These are phyloP conservation scores for Aethes cnicana DNA, from an alignment of 2,888 invertebrate species.

Conservation along the genomic window DNA sequence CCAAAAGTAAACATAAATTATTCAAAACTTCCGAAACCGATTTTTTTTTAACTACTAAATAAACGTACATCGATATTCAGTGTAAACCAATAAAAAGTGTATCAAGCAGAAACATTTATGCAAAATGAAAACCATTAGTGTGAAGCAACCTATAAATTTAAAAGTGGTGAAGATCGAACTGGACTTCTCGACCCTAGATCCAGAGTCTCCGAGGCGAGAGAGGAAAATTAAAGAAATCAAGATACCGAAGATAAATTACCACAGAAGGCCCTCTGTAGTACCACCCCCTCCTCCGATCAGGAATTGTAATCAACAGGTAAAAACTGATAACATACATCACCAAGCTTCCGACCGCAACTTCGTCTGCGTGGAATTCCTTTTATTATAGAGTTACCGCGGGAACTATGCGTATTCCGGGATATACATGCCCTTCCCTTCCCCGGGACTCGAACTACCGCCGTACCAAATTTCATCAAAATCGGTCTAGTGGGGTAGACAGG, in stretches of 20 bases:
- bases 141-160: conserved; percentile 67
- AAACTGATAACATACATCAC: conserved; percentile 34
- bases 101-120: neutral
- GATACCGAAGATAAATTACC: conserved; percentile 51
- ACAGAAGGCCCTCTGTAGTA: conserved; percentile 48
- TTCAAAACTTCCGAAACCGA: neutral
- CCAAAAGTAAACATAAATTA: neutral
- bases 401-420: too few species aligned
- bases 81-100: too few species aligned
- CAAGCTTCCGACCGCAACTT: too few species aligned
- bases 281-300: conserved; percentile 58
- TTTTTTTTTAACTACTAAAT: too few species aligned
- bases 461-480: too few species aligned
- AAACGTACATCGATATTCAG: too few species aligned
- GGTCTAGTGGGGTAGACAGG: too few species aligned
- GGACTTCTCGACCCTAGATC: conserved; percentile 56
- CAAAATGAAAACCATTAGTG: conserved; percentile 66
- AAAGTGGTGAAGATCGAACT: conserved; percentile 71
- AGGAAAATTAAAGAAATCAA: conserved; percentile 57
- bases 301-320: conserved; percentile 51
- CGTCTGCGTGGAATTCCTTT: too few species aligned
- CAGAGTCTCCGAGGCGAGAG: conserved; percentile 42
- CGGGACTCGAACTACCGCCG: too few species aligned
- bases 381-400: too few species aligned
- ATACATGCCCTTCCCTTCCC: too few species aligned